Evolutionary conservation across 2,113 vertebrate species (phyloP), one percentile per base, ranked within the genome.

Genomic region (Corvus moneduloides): DNA sequence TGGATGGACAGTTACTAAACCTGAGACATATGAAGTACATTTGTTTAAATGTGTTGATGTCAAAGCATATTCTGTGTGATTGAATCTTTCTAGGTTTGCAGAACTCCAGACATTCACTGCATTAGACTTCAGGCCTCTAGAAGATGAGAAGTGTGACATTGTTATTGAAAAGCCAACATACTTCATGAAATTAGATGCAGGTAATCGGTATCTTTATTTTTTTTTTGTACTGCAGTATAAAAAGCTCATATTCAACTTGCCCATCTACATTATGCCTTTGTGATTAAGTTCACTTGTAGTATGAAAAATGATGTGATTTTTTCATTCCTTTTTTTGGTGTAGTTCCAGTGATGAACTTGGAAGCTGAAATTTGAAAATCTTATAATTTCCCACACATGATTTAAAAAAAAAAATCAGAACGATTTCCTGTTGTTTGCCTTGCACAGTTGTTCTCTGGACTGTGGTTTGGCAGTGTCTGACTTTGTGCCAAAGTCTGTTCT

Each of bases 151-250:
- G n/a, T 99, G 99, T 98, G 99, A 99, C 13, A 4, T 99, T 33
- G 87, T 99, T 46, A 94, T 99, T 49, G 98, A 99, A 83, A 99
- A 98, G 77, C 99, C 99, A 66, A 99, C 99, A 0, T 98, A 99
- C 77, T 99, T 99, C 95, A 99, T 99, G 99, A 99, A 99, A 95
- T 97, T 99, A 76, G 99, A 99, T 97, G 99, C 99, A 98, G 99
- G 99, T 99, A 95, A 97, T 76, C 83, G 32, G 2, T 91, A 32
- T 63, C n/a, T 81, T 62, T 58, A 6, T 6, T 52, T 52, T 43
- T 52, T 91, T 54, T 58, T n/a, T 43, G 8, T 49, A 37, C 35
- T 74, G n/a, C 30, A 46, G n/a, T 44, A 32, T 63, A 75, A 83
- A 83, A 48, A 69, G 2, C 10, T 32, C 4, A 4, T 46, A 46